These are phyloP conservation scores for Borostomias antarcticus DNA, from an alignment of 2,797 vertebrate genomes.

Conservation along the genomic window DNA sequence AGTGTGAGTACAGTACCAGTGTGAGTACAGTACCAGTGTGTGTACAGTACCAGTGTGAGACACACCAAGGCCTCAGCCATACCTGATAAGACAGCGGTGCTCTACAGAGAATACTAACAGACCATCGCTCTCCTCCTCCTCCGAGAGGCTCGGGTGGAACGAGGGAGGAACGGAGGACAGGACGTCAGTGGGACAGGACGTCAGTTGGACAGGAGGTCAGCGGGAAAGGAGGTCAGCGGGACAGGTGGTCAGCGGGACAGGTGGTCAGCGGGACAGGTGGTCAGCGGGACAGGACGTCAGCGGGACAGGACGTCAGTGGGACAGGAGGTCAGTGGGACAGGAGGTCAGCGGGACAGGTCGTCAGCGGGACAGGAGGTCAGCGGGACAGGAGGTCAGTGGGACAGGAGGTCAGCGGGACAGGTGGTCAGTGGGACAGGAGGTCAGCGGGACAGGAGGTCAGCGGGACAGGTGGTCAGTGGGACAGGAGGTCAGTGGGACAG, in stretches of 20 bases:
- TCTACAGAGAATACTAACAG: not conserved
- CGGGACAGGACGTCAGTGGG: not conserved
- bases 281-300: not conserved
- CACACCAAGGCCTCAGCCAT: not conserved
- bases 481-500: not conserved
- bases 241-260: too few species aligned
- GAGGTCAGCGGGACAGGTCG: too few species aligned
- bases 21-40: not conserved
- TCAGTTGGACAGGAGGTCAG: too few species aligned
- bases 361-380: too few species aligned
- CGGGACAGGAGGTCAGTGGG: not conserved
- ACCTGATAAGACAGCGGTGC: not conserved
- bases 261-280: too few species aligned
- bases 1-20: not conserved
- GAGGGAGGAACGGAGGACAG: not conserved
- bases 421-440: not conserved
- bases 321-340: too few species aligned
- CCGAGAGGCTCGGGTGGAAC: not conserved
- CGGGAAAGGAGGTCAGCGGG: too few species aligned
- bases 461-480: too few species aligned
- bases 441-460: too few species aligned
- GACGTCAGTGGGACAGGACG: not conserved
- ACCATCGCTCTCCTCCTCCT: not conserved
- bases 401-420: too few species aligned
- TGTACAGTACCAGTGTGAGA: not conserved